Conservation (phyloP, 2,113 vertebrate species). For the Oplegnathus fasciatus region DNA sequence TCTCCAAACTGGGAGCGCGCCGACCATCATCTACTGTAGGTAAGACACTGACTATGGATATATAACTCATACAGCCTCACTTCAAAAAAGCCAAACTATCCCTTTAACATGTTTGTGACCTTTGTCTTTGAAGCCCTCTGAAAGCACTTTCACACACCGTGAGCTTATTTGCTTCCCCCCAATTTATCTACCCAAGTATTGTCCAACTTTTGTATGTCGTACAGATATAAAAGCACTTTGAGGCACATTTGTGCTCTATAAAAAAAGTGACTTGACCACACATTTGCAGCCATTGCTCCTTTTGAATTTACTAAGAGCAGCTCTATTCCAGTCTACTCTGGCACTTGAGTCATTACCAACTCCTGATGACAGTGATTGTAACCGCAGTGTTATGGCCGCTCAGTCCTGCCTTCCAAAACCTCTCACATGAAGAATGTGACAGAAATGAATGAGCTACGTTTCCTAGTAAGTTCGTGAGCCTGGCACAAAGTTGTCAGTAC, state of each 20-base stretch:
- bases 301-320: not conserved
- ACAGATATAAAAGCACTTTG: not conserved
- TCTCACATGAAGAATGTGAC: conserved; percentile 9
- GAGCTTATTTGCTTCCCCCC: not conserved
- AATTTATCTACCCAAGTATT: not conserved
- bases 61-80: no score
- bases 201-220: not conserved
- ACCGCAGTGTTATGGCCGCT: conserved; percentile 3
- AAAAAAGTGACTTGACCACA: not conserved
- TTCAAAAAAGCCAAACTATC: no score
- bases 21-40: no score
- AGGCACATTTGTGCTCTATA: not conserved
- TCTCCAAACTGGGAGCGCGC: no score
- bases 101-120: not conserved
- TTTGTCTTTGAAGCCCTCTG: not conserved
- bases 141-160: not conserved
- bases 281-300: not conserved
- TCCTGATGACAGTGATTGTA: not conserved
- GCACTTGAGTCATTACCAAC: not conserved
- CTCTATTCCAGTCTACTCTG: not conserved
- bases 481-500: conserved; percentile 10
- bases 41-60: no score
- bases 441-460: conserved; percentile 27
- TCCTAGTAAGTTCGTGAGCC: not conserved
- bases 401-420: not conserved